A percentile compares a stretch with the other conserved stretches of the same genome.
These are phyloP conservation scores for Antennarius maculatus DNA, from an alignment of 2,797 vertebrate species.

Conservation along the genomic window DNA sequence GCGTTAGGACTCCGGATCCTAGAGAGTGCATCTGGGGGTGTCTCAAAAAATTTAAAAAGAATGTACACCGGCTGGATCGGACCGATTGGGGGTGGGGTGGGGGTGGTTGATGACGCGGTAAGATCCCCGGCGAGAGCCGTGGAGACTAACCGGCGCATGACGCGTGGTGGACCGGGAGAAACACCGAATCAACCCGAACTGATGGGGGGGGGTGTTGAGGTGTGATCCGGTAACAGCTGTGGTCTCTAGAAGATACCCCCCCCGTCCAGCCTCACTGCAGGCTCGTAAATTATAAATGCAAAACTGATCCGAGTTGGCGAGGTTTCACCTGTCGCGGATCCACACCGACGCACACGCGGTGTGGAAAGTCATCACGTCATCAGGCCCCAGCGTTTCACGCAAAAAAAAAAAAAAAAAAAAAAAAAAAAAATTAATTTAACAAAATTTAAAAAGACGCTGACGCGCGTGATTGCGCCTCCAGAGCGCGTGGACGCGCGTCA, in stretches of 20 bases:
- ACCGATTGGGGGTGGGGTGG: too few relatives aligned
- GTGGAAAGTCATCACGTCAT: too few relatives aligned
- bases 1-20: conserved; percentile 52
- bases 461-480: conserved; percentile 31
- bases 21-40: conserved; percentile 10
- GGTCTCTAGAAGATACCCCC: conserved; percentile 16
- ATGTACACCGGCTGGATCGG: background rate
- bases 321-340: conserved; percentile 49
- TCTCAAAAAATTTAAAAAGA: background rate
- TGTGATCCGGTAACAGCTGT: conserved; percentile 39
- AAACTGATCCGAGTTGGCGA: conserved; percentile 42
- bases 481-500: conserved; percentile 7
- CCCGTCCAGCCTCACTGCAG: conserved; percentile 49
- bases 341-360: background rate
- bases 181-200: background rate
- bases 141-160: too few relatives aligned
- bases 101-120: too few relatives aligned
- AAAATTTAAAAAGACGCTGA: conserved; percentile 51
- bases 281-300: conserved; percentile 71
- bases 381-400: background rate
- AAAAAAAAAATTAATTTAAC: too few relatives aligned
- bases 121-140: too few relatives aligned
- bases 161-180: too few relatives aligned
- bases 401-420: conserved; percentile 28
- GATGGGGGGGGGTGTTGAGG: background rate